These are phyloP conservation scores for Numenius phaeopus DNA, from an alignment of 2,797 vertebrate genomes.

Conservation along the genomic window DNA sequence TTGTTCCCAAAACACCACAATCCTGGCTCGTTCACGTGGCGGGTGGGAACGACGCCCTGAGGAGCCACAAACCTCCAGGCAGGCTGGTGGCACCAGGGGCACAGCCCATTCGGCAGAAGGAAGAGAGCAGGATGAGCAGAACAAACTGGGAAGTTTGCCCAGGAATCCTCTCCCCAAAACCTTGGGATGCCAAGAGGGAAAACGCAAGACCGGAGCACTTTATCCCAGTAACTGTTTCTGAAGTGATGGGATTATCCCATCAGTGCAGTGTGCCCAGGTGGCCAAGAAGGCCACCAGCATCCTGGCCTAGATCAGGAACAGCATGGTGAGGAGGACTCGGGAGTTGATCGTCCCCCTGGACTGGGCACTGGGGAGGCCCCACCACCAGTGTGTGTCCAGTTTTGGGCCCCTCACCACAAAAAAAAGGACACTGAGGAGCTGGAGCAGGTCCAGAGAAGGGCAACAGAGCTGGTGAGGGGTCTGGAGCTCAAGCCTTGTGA, in stretches of 20 bases:
- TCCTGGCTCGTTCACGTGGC: fast-evolving
- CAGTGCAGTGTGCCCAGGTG: no score
- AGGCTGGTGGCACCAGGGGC: not conserved
- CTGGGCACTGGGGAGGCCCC: no score
- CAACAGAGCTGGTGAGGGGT: no score
- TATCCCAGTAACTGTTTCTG: not conserved
- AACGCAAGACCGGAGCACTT: not conserved
- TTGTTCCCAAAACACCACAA: fast-evolving
- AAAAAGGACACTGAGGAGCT: no score
- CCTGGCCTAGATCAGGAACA: no score
- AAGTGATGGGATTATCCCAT: not conserved
- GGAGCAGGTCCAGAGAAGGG: no score
- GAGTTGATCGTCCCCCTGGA: no score
- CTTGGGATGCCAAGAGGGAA: not conserved
- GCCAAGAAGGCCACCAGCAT: no score
- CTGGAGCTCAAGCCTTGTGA: no score
- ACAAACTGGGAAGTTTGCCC: not conserved
- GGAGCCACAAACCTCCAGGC: not conserved
- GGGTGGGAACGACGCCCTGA: fast-evolving
- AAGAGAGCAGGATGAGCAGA: not conserved
- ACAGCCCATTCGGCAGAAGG: not conserved
- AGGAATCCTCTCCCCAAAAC: not conserved
- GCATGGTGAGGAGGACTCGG: no score
- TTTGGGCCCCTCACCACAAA: no score
- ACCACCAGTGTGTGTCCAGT: no score